These are phyloP conservation scores for Hoplostethus atlanticus DNA, from an alignment of 2,797 vertebrate species.

Conservation along the genomic window DNA sequence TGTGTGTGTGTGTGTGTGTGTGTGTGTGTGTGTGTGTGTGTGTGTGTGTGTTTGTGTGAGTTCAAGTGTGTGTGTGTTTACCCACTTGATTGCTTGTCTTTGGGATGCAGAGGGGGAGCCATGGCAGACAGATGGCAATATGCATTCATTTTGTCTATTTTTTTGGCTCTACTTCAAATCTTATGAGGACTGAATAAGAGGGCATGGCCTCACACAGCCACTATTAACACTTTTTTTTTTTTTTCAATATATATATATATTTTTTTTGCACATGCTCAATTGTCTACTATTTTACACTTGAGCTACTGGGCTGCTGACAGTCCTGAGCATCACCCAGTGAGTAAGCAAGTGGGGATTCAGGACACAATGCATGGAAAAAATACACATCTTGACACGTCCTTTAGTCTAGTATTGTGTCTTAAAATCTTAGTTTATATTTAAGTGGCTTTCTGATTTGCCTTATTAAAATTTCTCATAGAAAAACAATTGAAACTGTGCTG, in stretches of 20 bases:
- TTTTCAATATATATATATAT: too few species aligned
- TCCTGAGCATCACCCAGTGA: too few species aligned
- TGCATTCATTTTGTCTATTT: constrained; percentile 29
- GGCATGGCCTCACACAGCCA: neutral
- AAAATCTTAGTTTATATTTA: neutral
- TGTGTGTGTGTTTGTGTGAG: constrained; percentile 7
- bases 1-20: constrained; percentile 20
- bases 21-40: constrained; percentile 19
- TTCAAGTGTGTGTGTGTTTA: constrained; percentile 51
- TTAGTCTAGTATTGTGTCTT: too few species aligned
- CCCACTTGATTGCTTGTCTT: constrained; percentile 65
- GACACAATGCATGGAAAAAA: too few species aligned
- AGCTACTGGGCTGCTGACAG: neutral
- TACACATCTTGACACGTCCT: too few species aligned
- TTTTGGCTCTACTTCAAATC: constrained; percentile 21
- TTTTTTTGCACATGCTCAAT: neutral
- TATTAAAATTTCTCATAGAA: too few species aligned
- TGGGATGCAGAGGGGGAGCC: constrained; percentile 30
- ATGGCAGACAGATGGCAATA: constrained; percentile 17
- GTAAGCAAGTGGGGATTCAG: too few species aligned
- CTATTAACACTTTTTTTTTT: neutral
- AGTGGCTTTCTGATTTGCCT: neutral
- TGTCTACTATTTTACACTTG: neutral
- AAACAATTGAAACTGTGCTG: neutral
- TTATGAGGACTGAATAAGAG: constrained; percentile 22